Percentiles rank a stretch among this genome's conserved stretches.
Evolutionary conservation across 2,113 vertebrate species (phyloP).

Genomic region (Hyla sarda): DNA sequence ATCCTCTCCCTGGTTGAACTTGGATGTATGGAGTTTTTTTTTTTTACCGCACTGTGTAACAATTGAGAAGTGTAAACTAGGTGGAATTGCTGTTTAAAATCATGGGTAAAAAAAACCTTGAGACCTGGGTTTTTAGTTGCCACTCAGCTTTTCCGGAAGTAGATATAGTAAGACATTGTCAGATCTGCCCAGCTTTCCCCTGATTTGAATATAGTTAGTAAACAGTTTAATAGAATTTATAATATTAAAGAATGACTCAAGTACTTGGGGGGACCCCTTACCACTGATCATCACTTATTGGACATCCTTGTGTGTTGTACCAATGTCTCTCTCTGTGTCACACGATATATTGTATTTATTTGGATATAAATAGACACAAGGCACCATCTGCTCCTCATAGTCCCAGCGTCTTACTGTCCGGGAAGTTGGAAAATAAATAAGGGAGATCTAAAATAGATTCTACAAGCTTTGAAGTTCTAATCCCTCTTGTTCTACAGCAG

Average conservation of each 20-base stretch:
- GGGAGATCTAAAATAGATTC: conserved; percentile 28
- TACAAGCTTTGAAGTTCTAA: not conserved
- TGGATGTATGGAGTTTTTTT: no score
- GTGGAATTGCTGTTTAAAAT: not conserved
- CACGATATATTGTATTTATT: not conserved
- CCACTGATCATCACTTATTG: not conserved
- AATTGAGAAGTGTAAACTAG: not conserved
- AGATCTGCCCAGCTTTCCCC: no score
- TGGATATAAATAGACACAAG: not conserved
- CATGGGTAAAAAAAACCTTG: not conserved
- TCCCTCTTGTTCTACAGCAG: not conserved
- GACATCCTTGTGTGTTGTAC: not conserved
- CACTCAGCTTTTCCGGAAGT: not conserved
- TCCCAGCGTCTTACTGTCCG: not conserved
- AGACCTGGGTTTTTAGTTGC: not conserved
- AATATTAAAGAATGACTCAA: no score
- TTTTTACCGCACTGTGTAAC: no score
- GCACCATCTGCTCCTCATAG: not conserved
- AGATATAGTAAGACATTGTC: not conserved
- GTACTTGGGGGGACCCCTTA: not conserved
- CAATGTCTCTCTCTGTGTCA: not conserved
- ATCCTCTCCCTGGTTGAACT: no score
- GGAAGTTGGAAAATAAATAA: not conserved
- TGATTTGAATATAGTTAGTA: not conserved
- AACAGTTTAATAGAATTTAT: not conserved